These are phyloP conservation scores for Cetoscarus ocellatus DNA, from an alignment of 2,797 vertebrate genomes.

Conservation along the genomic window DNA sequence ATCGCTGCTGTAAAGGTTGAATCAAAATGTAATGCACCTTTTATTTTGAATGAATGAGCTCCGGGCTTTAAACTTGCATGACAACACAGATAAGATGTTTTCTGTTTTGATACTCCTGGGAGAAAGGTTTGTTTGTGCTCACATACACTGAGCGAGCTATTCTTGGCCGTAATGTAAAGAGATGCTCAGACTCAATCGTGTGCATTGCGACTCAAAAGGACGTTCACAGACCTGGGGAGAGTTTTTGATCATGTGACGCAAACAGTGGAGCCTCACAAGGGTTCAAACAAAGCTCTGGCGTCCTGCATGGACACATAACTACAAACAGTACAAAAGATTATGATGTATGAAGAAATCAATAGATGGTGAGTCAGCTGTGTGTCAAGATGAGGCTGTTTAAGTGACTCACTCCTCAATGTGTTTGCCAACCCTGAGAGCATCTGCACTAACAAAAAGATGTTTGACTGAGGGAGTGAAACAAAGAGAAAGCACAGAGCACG, in stretches of 20 bases:
- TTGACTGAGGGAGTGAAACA: constrained; percentile 50
- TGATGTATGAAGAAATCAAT: constrained; percentile 67
- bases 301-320: constrained; percentile 38
- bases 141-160: constrained; percentile 57
- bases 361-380: constrained; percentile 66
- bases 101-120: constrained; percentile 44
- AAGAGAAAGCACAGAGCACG: constrained; percentile 48
- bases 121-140: constrained; percentile 52
- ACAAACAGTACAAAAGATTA: constrained; percentile 48
- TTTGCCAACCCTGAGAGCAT: constrained; percentile 69
- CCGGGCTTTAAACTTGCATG: constrained; percentile 58
- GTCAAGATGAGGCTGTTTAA: constrained; percentile 69
- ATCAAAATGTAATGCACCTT: constrained; percentile 47
- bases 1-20: constrained; percentile 37
- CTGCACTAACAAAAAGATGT: constrained; percentile 68
- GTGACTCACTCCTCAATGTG: constrained; percentile 71
- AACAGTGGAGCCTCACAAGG: constrained; percentile 26
- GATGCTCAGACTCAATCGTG: constrained; percentile 41
- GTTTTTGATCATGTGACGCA: constrained; percentile 39
- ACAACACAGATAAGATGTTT: constrained; percentile 58
- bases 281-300: constrained; percentile 15
- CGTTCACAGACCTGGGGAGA: constrained; percentile 28
- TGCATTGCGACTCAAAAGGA: constrained; percentile 45
- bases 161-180: constrained; percentile 55
- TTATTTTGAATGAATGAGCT: constrained; percentile 61